Evolutionary conservation across 1,140 invertebrate genomes (phyloP), one percentile per base, ranked within the genome.

Genomic region (Colletes latitarsis): DNA sequence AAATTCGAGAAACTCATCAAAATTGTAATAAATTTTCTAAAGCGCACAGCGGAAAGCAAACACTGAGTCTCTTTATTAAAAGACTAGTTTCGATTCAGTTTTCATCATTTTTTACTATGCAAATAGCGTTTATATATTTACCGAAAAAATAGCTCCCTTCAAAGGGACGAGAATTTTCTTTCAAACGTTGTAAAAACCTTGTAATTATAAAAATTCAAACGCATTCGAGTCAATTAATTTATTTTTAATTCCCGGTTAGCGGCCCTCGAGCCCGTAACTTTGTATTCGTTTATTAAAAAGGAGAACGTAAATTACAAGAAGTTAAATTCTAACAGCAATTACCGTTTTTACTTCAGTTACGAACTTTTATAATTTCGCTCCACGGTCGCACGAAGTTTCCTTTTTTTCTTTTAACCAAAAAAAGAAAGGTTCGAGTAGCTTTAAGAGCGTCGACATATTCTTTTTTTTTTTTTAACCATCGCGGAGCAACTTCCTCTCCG

Each of bases 361-460:
- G n/a, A 67, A 67, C n/a, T 67, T 67, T 49, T 21, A 52, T 73
- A 21, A 39, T n/a, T 49, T 62, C 30, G 9, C 64, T 41, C 5
- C 4, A 9, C 15, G 6, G 8, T 9, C 9, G 4, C 5, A 1
- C 9, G 6, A 41, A 70, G 52, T 69, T 70, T 4, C 4, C 14
- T 3, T 49, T 49, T 49, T 43, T 43, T 43, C 8, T 9, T 43
- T 43, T 43, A 43, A 49, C 8, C 57, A 12, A 4, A 9, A 57
- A 55, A 52, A 0, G 12, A 41, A 73, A 62, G 14, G 8, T 19
- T 46, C 17, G 39, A 21, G n/a, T 12, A 19, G 64, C n/a, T 43
- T 9, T n/a, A 63, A n/a, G 12, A 17, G 9, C 43, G 43, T 14
- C 43, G 43, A 67, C 43, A 49, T 49, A 53, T 69, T 55, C 15